These are phyloP conservation scores for Drosophila histrio DNA, from an alignment of 2,888 invertebrate genomes.

Conservation along the genomic window DNA sequence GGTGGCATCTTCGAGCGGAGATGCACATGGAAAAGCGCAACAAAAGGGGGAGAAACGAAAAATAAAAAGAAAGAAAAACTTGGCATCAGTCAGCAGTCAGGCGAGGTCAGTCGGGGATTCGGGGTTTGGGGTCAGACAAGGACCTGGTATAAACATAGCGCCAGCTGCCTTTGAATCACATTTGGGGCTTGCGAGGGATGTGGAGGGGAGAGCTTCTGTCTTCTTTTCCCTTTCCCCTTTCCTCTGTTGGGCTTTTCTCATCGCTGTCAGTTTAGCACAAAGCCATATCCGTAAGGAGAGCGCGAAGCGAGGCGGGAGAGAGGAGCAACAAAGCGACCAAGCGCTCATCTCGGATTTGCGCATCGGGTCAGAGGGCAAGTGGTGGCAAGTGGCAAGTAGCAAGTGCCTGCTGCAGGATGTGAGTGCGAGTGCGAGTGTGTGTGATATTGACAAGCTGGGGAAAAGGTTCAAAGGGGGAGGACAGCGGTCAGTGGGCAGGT, in stretches of 20 bases:
- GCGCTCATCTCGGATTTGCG: conserved; percentile 74
- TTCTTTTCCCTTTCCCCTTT: background rate
- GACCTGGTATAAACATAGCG: conserved; percentile 29
- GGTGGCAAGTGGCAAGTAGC: conserved; percentile 34
- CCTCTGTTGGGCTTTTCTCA: conserved; percentile 23
- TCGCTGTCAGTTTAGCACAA: conserved; percentile 72
- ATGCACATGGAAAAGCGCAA: conserved; percentile 3
- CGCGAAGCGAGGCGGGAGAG: conserved; percentile 29
- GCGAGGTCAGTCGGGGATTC: conserved; percentile 4
- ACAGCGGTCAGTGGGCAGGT: conserved; percentile 25
- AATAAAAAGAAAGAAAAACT: conserved; percentile 28
- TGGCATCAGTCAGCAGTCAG: conserved; percentile 18
- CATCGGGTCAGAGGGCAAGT: conserved; percentile 73
- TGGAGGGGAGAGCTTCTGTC: background rate
- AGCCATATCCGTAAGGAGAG: conserved; percentile 58
- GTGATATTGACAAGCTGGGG: conserved; percentile 38
- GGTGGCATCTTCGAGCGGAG: conserved; percentile 26
- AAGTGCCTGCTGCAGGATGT: conserved; percentile 23
- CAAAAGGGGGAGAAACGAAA: background rate
- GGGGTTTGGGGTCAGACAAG: conserved; percentile 29
- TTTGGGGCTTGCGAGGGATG: conserved; percentile 9
- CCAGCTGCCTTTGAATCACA: conserved; percentile 40
- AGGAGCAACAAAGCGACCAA: conserved; percentile 53
- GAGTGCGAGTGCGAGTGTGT: conserved; percentile 11
- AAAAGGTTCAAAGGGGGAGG: background rate